phyloP scores from a whole-genome alignment of 2,888 invertebrate species.

The Megalurothrips usitatus region DNA sequence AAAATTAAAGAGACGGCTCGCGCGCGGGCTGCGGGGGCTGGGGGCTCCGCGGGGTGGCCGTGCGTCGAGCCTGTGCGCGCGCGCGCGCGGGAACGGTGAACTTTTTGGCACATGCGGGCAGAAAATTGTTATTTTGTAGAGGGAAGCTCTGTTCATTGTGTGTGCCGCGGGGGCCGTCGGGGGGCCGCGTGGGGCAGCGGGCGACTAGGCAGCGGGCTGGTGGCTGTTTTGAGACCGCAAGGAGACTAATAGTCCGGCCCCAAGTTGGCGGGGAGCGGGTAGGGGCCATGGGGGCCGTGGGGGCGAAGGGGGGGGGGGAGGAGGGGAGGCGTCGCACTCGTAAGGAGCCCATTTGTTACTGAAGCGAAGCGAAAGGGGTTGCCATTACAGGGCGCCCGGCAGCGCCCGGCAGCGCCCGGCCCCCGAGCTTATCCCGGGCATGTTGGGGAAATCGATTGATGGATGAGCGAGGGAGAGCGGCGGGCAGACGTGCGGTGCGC shows the following conservation, averaged over 20 bases:
- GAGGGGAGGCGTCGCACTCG: background rate
- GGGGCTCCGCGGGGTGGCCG: no score
- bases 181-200: no score
- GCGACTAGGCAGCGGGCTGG: no score
- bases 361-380: conserved; percentile 4
- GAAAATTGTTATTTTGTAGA: no score
- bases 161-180: no score
- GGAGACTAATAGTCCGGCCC: conserved; percentile 2
- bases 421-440: background rate
- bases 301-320: background rate
- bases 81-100: no score
- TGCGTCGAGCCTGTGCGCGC: no score
- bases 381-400: background rate
- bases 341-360: conserved; percentile 11
- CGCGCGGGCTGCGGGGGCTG: no score
- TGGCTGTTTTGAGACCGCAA: background rate
- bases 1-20: no score
- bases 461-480: background rate
- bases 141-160: no score
- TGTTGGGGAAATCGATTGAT: background rate
- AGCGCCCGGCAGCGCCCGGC: background rate
- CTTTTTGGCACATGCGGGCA: no score
- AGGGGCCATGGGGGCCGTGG: no score
- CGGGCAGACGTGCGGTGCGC: background rate
- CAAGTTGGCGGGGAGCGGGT: background rate